These are phyloP conservation scores for Chanos chanos DNA, from an alignment of 2,797 vertebrate species.

Conservation along the genomic window DNA sequence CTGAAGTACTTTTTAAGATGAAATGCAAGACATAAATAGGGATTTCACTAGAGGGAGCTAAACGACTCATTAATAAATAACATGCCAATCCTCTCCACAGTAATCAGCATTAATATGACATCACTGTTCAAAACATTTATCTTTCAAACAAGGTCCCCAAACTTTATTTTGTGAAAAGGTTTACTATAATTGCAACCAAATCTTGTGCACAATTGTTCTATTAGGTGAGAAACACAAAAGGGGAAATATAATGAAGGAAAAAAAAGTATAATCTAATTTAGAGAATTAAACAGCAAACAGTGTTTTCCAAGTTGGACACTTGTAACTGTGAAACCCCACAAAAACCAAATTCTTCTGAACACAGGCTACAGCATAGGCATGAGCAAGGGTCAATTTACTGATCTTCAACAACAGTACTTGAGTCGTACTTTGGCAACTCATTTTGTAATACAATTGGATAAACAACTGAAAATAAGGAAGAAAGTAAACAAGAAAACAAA, in stretches of 20 bases:
- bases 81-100: not conserved
- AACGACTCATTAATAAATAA: slow-evolving; percentile 8
- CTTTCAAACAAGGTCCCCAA: slow-evolving; percentile 66
- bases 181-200: slow-evolving; percentile 70
- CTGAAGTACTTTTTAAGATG: too few relatives aligned
- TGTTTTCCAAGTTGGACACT: not conserved
- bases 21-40: not conserved
- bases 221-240: slow-evolving; percentile 73
- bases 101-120: not conserved
- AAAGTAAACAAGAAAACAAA: too few relatives aligned
- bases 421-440: too few relatives aligned
- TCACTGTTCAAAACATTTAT: slow-evolving; percentile 34
- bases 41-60: too few relatives aligned
- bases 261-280: slow-evolving; percentile 3
- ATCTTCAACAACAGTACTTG: too few relatives aligned
- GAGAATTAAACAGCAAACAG: slow-evolving; percentile 2
- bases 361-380: too few relatives aligned
- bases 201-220: slow-evolving; percentile 62
- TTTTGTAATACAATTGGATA: too few relatives aligned
- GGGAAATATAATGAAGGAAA: slow-evolving; percentile 59
- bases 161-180: slow-evolving; percentile 77
- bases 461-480: too few relatives aligned
- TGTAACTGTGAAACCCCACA: too few relatives aligned
- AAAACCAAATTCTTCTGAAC: too few relatives aligned
- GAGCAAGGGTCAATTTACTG: too few relatives aligned